Evolutionary conservation across 2,113 vertebrate genomes (phyloP), one percentile per base, ranked within the genome.

Genomic region (Eclectus roratus): DNA sequence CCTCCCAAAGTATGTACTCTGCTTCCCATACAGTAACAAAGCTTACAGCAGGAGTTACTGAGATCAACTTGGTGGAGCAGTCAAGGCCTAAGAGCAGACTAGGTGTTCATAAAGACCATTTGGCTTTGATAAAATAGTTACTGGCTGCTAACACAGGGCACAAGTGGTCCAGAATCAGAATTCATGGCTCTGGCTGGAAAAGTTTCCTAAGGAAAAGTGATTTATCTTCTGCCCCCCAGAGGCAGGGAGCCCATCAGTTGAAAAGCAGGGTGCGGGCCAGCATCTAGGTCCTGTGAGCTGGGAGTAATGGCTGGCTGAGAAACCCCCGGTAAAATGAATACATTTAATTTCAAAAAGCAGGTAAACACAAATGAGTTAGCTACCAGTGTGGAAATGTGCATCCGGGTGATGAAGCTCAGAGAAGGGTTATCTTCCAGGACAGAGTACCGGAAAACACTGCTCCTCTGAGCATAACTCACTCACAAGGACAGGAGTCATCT

Each of bases 321-420:
- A 63, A 39, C 18, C 31, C 28, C 9, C 16, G 5, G 43, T 31
- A n/a, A 7, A 35, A 35, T 10, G 6, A 49, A 65, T 4, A 3
- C 5, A 1, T 12, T 7, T 46, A 1, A 11, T 29, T 41, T 18
- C 2, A 11, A 33, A 33, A 4, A 28, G 6, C 28, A 25, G 3
- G 47, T 1, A 1, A 44, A 23, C 41, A 6, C 19, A 25, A 2
- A 3, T 2, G 61, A 23, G 37, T 4, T 33, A 56, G 4, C 17
- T 6, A 15, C 19, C 24, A 10, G 47, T 6, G 12, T 27, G 50
- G 46, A 12, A 74, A 10, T 6, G 37, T 13, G 47, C 24, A 21
- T 10, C 31, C 41, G 21, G 65, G 4, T 0, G 5, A 28, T 5
- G 25, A 18, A 33, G 31, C 41, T 19, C 56, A 14, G 55, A 65